Evolutionary conservation across 2,797 vertebrate species (phyloP).

Genomic region (Lophura swinhoii): DNA sequence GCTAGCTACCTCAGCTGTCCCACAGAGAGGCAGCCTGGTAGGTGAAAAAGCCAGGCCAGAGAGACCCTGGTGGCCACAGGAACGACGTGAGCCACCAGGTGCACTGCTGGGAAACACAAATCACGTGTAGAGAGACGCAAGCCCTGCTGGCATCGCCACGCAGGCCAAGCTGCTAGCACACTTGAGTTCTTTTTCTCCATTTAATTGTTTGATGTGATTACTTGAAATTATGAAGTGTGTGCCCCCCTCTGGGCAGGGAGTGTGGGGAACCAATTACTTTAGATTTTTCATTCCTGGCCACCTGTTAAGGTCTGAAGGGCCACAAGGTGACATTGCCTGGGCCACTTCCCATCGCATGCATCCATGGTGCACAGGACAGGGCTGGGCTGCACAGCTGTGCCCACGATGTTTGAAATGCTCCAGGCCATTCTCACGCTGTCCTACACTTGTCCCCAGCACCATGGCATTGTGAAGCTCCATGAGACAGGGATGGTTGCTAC

Average conservation of each 20-base stretch:
- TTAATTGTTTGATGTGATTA: not conserved
- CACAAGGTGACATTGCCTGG: not conserved
- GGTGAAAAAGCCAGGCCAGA: not conserved
- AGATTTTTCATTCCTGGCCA: not conserved
- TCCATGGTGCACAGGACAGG: no score
- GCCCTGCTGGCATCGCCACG: fast-evolving
- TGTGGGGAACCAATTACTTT: not conserved
- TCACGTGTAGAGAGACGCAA: fast-evolving
- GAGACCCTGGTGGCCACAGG: fast-evolving
- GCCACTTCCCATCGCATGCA: not conserved
- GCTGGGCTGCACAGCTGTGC: no score
- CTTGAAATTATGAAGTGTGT: not conserved
- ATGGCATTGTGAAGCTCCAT: not conserved
- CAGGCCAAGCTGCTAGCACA: not conserved
- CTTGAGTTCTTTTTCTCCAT: not conserved
- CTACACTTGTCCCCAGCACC: not conserved
- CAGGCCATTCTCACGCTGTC: not conserved
- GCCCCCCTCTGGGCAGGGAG: not conserved
- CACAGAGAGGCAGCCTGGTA: no score
- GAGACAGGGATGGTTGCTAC: fast-evolving
- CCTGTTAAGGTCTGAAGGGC: not conserved
- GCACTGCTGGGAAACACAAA: fast-evolving
- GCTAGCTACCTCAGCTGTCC: constrained; percentile 14
- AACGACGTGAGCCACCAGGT: fast-evolving
- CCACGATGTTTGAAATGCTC: not conserved